These are phyloP conservation scores for Cynocephalus volans DNA, from an alignment of 2,113 vertebrate species.

Conservation along the genomic window DNA sequence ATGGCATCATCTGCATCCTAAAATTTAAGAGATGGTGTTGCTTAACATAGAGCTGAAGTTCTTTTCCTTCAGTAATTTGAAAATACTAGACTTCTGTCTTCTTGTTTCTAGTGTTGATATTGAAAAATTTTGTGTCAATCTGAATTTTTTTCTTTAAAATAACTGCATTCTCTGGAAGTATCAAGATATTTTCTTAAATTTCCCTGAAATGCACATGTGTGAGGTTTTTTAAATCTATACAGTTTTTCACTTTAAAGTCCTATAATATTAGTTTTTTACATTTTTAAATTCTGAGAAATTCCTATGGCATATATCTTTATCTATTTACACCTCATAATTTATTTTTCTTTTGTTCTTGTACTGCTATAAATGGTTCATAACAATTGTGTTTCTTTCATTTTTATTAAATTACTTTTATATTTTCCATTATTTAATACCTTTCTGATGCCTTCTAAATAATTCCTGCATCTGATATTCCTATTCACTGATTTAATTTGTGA, in stretches of 20 bases:
- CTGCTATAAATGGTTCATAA: background rate
- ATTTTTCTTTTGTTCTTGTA: background rate
- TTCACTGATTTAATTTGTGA: constrained; percentile 24
- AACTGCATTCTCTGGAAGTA: background rate
- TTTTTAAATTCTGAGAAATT: constrained; percentile 22
- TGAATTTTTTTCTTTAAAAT: constrained; percentile 27
- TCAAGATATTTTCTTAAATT: background rate
- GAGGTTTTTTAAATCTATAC: background rate
- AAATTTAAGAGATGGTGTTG: background rate
- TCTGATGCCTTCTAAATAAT: background rate
- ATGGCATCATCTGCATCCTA: background rate
- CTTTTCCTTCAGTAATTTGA: constrained; percentile 1
- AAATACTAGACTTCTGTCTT: background rate
- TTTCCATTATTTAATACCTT: background rate
- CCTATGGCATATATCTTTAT: background rate
- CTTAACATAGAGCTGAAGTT: background rate
- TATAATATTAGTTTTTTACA: background rate
- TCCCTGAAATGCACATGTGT: background rate
- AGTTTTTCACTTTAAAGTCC: background rate
- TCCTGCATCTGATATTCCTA: background rate
- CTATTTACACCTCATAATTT: background rate
- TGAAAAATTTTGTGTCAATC: background rate
- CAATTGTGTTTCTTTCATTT: background rate
- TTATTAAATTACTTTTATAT: background rate
- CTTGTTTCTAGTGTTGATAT: background rate